Base-by-base conservation (phyloP, 2,888 invertebrate species). In the Lithodes maja region DNA sequence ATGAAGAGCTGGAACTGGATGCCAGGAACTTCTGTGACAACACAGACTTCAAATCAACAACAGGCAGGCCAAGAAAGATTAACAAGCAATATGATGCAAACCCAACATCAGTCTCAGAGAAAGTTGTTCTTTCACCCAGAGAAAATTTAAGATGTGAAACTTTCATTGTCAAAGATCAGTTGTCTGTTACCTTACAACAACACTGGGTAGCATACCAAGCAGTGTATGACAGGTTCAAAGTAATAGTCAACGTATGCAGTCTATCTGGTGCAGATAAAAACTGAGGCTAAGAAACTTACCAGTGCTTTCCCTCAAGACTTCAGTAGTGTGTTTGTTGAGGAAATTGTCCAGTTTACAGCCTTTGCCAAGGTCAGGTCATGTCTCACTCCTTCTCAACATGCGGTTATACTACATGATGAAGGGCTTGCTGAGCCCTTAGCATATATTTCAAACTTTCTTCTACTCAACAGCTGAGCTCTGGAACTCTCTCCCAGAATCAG, bases 291-390 rank as follows among this genome's bases (percentile, higher is more conserved):
- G 83, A 69, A 83, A 71, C 69, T 83, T 61, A 68, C 52, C 68
- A 74, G 3, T n/a, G n/a, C 52, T 50, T 83, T 71, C 74, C 83
- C 52, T 17, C 52, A 15, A 49, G 71, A 74, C 15, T 53, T 54
- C 71, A 80, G 55, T 80, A 54, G 17, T 75, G 84, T 55, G 55
- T 75, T 54, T 15, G 3, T 75, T 17, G 77, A 75, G 84, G 84
- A 84, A 54, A 84, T 75, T 75, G 75, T 17, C 33, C 54, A 84
- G 53, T 55, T 85, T 68, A 50, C 61, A 85, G 85, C 68, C 53
- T 50, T 69, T 83, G 71, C 52, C 83, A 83, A 83, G 74, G 71
- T 71, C 83, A 74, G 74, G 75, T 84, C 55, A 78, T 85, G 78
- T 85, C 77, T 77, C 85, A 77, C 77, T 78, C 61, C 85, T 61